Percentiles rank a stretch among this genome's conserved stretches.
Evolutionary conservation across 92 coral and sea anemone species (phyloP).

Genomic region (Desmophyllum pertusum): DNA sequence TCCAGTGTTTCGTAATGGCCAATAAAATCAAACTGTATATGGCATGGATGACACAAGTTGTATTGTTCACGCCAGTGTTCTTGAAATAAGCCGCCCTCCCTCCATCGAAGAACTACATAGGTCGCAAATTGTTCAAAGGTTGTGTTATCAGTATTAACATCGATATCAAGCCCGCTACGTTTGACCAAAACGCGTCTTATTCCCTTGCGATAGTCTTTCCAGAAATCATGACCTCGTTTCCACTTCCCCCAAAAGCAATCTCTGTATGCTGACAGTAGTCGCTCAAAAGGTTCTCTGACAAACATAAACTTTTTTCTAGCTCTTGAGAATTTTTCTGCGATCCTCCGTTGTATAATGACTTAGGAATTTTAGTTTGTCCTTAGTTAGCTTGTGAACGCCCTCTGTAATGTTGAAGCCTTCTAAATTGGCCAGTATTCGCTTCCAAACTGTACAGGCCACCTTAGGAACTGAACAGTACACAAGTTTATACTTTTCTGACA

Average conservation of each 20-base stretch:
- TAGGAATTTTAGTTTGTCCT: constrained; percentile 2
- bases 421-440: constrained; percentile 18
- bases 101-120: constrained; percentile 39
- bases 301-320: constrained; percentile 25
- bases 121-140: constrained; percentile 37
- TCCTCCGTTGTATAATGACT: background rate
- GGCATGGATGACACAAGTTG: constrained; percentile 28
- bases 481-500: constrained; percentile 26
- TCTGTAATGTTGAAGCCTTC: constrained; percentile 18
- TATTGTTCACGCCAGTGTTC: constrained; percentile 44
- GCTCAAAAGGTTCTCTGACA: constrained; percentile 27
- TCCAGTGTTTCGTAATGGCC: constrained; percentile 40
- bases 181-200: constrained; percentile 18
- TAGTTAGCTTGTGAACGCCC: constrained; percentile 5
- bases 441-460: constrained; percentile 35
- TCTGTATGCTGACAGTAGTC: constrained; percentile 15
- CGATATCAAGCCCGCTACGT: background rate
- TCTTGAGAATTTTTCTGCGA: constrained; percentile 23
- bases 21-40: constrained; percentile 18
- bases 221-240: background rate
- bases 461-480: constrained; percentile 21
- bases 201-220: background rate
- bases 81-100: constrained; percentile 13
- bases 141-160: background rate
- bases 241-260: constrained; percentile 15